Conservation (phyloP, 2,113 vertebrate genomes). For the Nannospalax galili region DNA sequence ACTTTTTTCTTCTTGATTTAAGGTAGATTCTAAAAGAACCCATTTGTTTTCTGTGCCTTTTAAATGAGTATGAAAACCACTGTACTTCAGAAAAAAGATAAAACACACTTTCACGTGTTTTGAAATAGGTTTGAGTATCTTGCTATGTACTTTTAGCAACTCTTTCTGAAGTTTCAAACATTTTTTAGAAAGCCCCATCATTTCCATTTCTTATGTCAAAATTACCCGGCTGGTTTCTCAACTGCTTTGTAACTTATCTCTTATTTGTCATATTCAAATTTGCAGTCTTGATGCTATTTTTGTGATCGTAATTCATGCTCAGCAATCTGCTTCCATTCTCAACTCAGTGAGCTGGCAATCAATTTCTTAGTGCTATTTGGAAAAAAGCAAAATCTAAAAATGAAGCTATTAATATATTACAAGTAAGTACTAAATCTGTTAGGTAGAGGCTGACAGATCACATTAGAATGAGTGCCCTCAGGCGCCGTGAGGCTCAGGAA, state of each 20-base stretch:
- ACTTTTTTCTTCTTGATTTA: background rate
- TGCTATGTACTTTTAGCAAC: background rate
- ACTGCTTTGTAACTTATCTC: slow-evolving; percentile 32
- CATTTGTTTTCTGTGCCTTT: background rate
- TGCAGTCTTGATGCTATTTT: slow-evolving; percentile 65
- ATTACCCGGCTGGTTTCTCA: background rate
- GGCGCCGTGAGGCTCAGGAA: slow-evolving; percentile 64
- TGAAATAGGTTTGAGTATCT: background rate
- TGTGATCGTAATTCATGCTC: slow-evolving; percentile 74
- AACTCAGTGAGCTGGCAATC: slow-evolving; percentile 79
- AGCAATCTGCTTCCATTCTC: slow-evolving; percentile 76
- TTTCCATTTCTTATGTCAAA: background rate
- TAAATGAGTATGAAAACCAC: background rate
- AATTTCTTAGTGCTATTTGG: slow-evolving; percentile 78
- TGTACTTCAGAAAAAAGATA: background rate
- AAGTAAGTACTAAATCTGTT: slow-evolving; percentile 75
- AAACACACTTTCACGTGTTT: background rate
- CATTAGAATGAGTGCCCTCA: slow-evolving; percentile 74
- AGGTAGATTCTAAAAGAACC: background rate
- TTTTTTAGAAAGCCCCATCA: background rate
- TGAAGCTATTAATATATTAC: slow-evolving; percentile 81
- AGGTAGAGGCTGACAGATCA: slow-evolving; percentile 79
- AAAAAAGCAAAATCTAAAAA: slow-evolving; percentile 79
- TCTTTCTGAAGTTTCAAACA: background rate
- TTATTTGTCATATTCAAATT: slow-evolving; percentile 72